phyloP scores from a whole-genome alignment of 2,888 invertebrate species.

The Harpagoxenus sublaevis region DNA sequence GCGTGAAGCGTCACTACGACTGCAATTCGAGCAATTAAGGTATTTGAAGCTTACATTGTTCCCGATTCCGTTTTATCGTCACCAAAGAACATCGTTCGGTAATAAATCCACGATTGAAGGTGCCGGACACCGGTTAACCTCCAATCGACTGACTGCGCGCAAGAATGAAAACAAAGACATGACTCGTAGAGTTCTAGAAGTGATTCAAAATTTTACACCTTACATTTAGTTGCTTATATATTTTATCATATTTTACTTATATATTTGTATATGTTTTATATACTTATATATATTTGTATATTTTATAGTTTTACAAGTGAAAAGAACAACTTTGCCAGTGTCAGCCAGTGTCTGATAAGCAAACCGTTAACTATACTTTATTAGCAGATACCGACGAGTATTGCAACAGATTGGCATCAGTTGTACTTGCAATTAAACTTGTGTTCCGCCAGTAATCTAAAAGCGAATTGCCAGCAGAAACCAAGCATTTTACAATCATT shows the following conservation, averaged over 20 bases:
- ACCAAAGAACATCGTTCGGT: background rate
- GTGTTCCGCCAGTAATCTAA: background rate
- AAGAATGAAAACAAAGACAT: background rate
- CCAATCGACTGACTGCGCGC: background rate
- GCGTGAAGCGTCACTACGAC: too few relatives aligned
- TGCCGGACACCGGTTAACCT: conserved; percentile 11
- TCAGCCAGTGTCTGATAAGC: too few relatives aligned
- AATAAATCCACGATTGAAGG: background rate
- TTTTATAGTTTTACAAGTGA: background rate
- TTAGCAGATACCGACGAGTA: background rate
- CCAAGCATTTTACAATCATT: background rate
- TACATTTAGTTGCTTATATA: background rate
- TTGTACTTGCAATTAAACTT: background rate
- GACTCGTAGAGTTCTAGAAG: background rate
- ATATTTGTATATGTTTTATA: background rate
- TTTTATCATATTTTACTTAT: background rate
- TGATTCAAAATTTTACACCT: background rate
- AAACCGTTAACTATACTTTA: background rate
- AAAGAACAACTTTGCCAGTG: background rate
- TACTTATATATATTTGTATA: background rate
- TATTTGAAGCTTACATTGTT: background rate
- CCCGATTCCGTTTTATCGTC: background rate
- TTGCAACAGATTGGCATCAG: background rate
- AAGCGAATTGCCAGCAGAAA: background rate
- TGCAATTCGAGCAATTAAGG: background rate